Percentiles rank a stretch among this genome's conserved stretches.
Evolutionary conservation across 2,888 invertebrate species (phyloP).

Genomic region (Strigamia maritima): DNA sequence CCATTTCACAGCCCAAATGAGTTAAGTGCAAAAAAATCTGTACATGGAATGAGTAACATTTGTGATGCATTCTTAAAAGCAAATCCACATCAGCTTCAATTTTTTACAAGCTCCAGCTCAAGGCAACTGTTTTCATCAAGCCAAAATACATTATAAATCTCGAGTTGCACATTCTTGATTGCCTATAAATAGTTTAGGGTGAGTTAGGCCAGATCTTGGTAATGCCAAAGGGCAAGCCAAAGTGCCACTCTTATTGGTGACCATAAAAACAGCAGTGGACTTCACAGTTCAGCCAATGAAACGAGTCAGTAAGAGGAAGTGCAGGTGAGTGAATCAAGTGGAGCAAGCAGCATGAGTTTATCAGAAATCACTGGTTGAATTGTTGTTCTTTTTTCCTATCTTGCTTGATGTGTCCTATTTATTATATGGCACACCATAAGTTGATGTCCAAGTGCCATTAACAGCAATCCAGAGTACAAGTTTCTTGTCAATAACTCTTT

Average conservation of each 20-base stretch:
- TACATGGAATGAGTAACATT: not conserved
- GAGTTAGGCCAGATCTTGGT: not conserved
- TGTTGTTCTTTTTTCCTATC: not conserved
- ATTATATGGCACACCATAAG: constrained; percentile 2
- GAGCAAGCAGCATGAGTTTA: not conserved
- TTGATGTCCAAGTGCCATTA: not conserved
- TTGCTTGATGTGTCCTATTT: not conserved
- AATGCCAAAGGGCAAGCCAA: constrained; percentile 9
- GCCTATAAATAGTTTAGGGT: constrained; percentile 20
- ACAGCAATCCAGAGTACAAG: not conserved
- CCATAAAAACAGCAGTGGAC: constrained; percentile 12
- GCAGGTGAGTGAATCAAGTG: constrained; percentile 18
- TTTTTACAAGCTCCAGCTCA: not conserved
- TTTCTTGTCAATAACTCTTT: not conserved
- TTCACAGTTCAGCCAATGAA: constrained; percentile 8
- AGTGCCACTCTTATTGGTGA: constrained; percentile 8
- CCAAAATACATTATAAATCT: constrained; percentile 16
- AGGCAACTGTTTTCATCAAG: constrained; percentile 5
- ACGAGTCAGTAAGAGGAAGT: not conserved
- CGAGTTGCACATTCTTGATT: constrained; percentile 20
- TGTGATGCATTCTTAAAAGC: not conserved
- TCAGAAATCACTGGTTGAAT: not conserved
- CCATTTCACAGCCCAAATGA: not conserved
- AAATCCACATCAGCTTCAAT: not conserved
- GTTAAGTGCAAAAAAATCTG: not conserved